A percentile compares a stretch with the other conserved stretches of the same genome.
Evolutionary conservation across 2,888 invertebrate genomes (phyloP).

Genomic region (Hedychridium roseum): DNA sequence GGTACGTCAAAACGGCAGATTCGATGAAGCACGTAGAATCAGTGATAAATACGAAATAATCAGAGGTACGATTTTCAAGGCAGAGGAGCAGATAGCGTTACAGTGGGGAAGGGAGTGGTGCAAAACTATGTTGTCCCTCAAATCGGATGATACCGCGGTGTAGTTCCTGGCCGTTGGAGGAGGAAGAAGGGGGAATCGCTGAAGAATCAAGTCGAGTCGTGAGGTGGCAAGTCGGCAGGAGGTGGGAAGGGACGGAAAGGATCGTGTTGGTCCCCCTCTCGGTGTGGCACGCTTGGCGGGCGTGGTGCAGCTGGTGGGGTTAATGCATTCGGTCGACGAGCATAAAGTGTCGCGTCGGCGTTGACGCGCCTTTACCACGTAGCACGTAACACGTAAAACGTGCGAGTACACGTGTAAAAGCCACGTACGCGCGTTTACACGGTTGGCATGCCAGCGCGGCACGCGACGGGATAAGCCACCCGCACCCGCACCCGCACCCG

Average conservation of each 20-base stretch:
- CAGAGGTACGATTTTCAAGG: background rate
- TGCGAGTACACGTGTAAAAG: slow-evolving; percentile 26
- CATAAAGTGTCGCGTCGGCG: slow-evolving; percentile 28
- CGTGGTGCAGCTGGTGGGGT: no score
- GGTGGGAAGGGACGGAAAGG: background rate
- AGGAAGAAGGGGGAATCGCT: background rate
- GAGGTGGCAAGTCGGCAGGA: slow-evolving; percentile 16
- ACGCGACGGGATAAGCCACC: slow-evolving; percentile 9
- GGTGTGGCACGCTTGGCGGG: no score
- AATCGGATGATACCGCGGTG: no score
- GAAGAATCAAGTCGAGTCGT: slow-evolving; percentile 13
- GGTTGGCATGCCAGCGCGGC: slow-evolving; percentile 26
- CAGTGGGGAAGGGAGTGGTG: no score
- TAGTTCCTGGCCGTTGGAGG: no score
- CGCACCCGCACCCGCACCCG: background rate
- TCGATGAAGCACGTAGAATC: no score
- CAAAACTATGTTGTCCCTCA: no score
- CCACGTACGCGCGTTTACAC: slow-evolving; percentile 27
- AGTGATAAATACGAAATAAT: background rate
- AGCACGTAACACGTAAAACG: slow-evolving; percentile 34
- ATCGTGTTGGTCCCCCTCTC: background rate
- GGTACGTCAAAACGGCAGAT: no score
- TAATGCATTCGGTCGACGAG: slow-evolving; percentile 34
- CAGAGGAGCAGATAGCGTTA: no score
- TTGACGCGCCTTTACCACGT: slow-evolving; percentile 24